Conservation (phyloP, 2,113 vertebrate species). For the Aptenodytes forsteri region DNA sequence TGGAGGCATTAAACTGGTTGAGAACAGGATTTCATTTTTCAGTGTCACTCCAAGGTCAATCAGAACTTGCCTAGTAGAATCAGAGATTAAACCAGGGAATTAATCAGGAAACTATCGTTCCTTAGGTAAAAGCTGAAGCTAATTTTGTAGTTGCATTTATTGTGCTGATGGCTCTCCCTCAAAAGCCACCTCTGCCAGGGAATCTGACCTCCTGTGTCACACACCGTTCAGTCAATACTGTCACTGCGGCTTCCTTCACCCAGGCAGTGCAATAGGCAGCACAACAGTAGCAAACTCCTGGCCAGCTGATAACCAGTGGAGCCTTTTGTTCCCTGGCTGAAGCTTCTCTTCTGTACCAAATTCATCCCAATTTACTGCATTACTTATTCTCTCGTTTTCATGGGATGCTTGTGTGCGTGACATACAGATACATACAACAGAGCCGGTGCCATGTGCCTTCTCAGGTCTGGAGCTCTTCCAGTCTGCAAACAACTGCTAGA, state of each 20-base stretch:
- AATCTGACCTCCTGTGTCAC: background rate
- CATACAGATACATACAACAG: background rate
- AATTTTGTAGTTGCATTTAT: background rate
- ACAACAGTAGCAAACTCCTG: background rate
- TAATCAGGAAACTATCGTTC: background rate
- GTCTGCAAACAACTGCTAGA: background rate
- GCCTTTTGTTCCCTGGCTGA: background rate
- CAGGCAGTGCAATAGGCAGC: background rate
- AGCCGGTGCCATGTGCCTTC: background rate
- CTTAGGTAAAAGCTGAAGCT: background rate
- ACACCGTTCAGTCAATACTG: background rate
- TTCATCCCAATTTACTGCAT: background rate
- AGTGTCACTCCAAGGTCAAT: background rate
- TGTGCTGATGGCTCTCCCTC: background rate
- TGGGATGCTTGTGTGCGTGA: background rate
- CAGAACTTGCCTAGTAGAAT: background rate
- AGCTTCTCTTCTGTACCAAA: background rate
- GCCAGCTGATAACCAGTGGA: background rate
- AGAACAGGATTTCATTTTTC: background rate
- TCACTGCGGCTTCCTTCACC: background rate
- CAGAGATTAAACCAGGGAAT: background rate
- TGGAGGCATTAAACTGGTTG: background rate
- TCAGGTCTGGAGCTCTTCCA: background rate
- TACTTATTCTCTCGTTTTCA: background rate
- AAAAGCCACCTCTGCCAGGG: background rate